Conservation (phyloP, 2,113 vertebrate species). For the Gambusia affinis region DNA sequence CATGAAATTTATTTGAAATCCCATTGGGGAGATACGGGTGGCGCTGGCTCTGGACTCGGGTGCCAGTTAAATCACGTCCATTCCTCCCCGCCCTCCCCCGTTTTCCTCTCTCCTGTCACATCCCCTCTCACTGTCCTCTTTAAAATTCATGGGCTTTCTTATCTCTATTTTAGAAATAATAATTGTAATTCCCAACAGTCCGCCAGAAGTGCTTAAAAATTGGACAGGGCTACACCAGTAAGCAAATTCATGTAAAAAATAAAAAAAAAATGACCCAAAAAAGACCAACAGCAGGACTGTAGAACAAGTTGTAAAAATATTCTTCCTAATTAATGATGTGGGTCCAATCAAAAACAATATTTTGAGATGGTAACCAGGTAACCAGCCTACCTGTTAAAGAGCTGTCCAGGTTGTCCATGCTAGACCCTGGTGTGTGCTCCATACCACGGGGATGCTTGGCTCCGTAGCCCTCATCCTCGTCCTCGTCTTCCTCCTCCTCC, state of each 20-base stretch:
- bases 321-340: not conserved
- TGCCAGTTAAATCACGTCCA: constrained; percentile 63
- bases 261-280: constrained; percentile 20
- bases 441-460: constrained; percentile 88
- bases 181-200: constrained; percentile 74
- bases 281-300: constrained; percentile 13
- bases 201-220: constrained; percentile 82
- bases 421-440: constrained; percentile 95
- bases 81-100: constrained; percentile 27
- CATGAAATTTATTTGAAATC: constrained; percentile 80
- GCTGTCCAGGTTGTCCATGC: constrained; percentile 98
- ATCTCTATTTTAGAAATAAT: constrained; percentile 83
- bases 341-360: not conserved
- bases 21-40: constrained; percentile 61
- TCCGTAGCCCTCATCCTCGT: constrained; percentile 93
- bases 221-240: constrained; percentile 81
- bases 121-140: constrained; percentile 79
- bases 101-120: constrained; percentile 52
- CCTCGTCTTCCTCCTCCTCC: constrained; percentile 89
- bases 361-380: not conserved
- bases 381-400: constrained; percentile 89
- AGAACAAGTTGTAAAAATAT: constrained; percentile 14
- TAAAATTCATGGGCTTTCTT: constrained; percentile 95
- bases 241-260: constrained; percentile 61
- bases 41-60: constrained; percentile 30